Conservation (phyloP, 2,797 vertebrate species). For the Fundulus diaphanus region DNA sequence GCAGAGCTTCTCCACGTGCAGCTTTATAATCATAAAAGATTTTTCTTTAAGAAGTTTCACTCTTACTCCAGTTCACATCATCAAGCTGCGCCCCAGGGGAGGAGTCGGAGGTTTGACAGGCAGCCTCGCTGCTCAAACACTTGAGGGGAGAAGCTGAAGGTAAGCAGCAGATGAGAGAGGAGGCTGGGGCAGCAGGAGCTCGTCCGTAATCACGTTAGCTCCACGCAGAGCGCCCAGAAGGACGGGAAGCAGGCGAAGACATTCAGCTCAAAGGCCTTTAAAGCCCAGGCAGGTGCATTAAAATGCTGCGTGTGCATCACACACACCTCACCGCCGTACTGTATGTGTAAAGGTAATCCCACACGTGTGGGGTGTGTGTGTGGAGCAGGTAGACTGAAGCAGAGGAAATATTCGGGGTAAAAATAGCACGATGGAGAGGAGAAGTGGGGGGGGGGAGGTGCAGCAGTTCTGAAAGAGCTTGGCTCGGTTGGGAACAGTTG, state of each 20-base stretch:
- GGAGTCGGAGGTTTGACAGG: constrained; percentile 59
- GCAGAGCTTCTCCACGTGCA: background rate
- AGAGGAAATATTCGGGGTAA: constrained; percentile 33
- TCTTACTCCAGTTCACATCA: constrained; percentile 53
- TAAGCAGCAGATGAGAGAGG: constrained; percentile 40
- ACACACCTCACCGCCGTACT: background rate
- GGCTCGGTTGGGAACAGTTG: constrained; percentile 82
- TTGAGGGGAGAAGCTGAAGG: constrained; percentile 63
- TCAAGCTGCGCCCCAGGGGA: constrained; percentile 50
- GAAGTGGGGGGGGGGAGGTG: constrained; percentile 64
- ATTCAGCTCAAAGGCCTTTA: constrained; percentile 18
- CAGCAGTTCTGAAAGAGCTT: constrained; percentile 77
- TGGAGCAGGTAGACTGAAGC: constrained; percentile 24
- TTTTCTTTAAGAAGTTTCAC: constrained; percentile 16
- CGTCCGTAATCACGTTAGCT: constrained; percentile 58
- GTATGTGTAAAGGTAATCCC: background rate
- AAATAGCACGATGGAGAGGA: constrained; percentile 48
- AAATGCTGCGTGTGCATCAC: background rate
- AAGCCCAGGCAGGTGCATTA: constrained; percentile 14
- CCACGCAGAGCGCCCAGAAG: constrained; percentile 30
- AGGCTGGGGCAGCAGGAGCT: constrained; percentile 41
- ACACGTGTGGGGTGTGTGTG: background rate
- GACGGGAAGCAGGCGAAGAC: constrained; percentile 27
- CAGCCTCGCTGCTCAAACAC: constrained; percentile 48
- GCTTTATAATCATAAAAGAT: constrained; percentile 8